Conservation (phyloP, 2,113 vertebrate species). For the Chloroceryle aenea region DNA sequence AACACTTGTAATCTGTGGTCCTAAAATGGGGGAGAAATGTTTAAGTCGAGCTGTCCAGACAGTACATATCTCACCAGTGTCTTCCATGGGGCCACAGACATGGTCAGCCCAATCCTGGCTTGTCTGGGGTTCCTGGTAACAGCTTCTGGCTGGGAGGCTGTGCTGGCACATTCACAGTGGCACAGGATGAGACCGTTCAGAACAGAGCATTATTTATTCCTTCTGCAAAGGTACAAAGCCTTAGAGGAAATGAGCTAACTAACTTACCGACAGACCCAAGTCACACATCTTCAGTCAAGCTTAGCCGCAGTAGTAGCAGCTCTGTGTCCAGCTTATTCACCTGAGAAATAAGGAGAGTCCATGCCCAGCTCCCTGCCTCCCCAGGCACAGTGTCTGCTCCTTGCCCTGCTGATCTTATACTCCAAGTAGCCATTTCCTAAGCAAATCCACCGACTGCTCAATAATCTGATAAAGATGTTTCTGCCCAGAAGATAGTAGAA, state of each 20-base stretch:
- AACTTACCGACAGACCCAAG: not conserved
- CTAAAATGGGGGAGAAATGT: not conserved
- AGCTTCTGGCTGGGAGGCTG: not conserved
- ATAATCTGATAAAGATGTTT: not conserved
- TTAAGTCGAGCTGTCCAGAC: too few relatives aligned
- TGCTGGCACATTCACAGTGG: fast-evolving
- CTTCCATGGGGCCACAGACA: not conserved
- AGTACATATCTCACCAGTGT: fast-evolving
- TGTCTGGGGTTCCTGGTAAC: not conserved
- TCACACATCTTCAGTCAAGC: not conserved
- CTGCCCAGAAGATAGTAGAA: not conserved
- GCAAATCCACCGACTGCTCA: fast-evolving
- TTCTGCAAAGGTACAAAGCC: not conserved
- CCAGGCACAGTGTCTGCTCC: not conserved
- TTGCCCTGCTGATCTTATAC: not conserved
- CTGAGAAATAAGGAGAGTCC: not conserved
- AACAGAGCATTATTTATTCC: not conserved
- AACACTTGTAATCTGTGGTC: not conserved
- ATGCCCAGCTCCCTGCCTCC: not conserved
- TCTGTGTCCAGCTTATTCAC: not conserved
- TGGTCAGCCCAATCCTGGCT: not conserved
- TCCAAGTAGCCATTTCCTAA: not conserved
- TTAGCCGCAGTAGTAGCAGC: not conserved
- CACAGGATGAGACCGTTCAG: not conserved
- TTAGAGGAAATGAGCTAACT: not conserved